Evolutionary conservation across 2,113 vertebrate species (phyloP).

Genomic region (Cynocephalus volans): DNA sequence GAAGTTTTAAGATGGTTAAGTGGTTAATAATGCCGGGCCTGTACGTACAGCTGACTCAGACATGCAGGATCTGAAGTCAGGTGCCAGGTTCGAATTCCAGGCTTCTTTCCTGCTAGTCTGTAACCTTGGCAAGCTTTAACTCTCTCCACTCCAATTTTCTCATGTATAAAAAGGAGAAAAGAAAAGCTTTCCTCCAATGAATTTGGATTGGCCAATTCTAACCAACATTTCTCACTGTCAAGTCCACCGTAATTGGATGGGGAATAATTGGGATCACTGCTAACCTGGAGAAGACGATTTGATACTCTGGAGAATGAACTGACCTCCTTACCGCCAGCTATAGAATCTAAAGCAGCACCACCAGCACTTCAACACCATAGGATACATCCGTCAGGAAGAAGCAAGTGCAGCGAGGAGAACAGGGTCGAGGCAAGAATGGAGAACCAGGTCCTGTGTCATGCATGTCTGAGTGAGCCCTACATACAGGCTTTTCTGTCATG

Average conservation of each 20-base stretch:
- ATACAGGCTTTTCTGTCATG: not conserved
- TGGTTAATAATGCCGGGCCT: not conserved
- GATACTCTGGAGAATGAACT: not conserved
- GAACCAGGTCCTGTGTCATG: fast-evolving
- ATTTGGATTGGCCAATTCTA: fast-evolving
- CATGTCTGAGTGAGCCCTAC: fast-evolving
- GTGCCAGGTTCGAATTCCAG: not conserved
- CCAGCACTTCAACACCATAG: not conserved
- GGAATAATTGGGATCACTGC: not conserved
- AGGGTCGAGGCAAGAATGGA: not conserved
- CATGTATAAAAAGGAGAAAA: not conserved
- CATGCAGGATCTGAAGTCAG: not conserved
- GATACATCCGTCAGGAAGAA: not conserved
- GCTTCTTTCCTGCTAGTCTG: not conserved
- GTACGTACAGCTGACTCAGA: no score
- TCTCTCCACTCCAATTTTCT: not conserved
- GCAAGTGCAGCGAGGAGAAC: not conserved
- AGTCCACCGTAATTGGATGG: not conserved
- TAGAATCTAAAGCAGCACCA: no score
- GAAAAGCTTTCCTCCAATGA: not conserved
- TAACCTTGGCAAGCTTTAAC: not conserved
- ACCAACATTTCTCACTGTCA: not conserved
- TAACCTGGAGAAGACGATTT: not conserved
- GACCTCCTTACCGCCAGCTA: fast-evolving
- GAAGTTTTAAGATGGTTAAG: not conserved